These are phyloP conservation scores for Ariolimax columbianus DNA, from an alignment of 2,888 invertebrate genomes.

Conservation along the genomic window DNA sequence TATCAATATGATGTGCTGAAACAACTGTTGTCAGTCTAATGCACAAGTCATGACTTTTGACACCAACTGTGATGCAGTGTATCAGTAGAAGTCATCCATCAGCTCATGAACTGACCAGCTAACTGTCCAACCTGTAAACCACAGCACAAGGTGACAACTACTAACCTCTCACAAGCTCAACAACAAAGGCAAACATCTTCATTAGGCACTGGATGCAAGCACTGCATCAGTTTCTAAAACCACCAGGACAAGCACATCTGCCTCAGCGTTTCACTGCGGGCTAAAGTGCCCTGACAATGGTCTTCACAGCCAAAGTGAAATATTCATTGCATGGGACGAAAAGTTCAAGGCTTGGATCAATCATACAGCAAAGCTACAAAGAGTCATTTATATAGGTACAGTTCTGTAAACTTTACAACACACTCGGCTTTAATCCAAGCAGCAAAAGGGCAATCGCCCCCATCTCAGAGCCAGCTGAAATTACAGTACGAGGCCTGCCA, in stretches of 20 bases:
- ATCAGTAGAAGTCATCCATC: not conserved
- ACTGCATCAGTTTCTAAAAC: slow-evolving; percentile 5
- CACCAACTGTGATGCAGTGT: not conserved
- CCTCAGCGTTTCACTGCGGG: not conserved
- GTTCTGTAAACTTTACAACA: slow-evolving; percentile 19
- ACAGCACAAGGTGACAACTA: not conserved
- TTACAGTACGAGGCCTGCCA: slow-evolving; percentile 12
- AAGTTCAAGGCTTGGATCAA: slow-evolving; percentile 31
- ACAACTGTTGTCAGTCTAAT: not conserved
- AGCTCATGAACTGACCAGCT: not conserved
- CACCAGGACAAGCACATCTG: slow-evolving; percentile 2
- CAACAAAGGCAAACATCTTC: slow-evolving; percentile 22
- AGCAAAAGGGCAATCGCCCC: not conserved
- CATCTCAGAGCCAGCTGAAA: slow-evolving; percentile 36
- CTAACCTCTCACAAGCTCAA: not conserved
- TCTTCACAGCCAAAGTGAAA: slow-evolving; percentile 35
- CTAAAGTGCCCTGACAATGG: not conserved
- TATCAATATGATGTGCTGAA: not conserved
- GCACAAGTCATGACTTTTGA: not conserved
- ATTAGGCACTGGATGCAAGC: slow-evolving; percentile 8
- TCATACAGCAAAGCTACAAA: slow-evolving; percentile 23
- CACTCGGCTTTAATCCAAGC: not conserved
- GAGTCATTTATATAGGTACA: not conserved
- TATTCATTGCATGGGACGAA: slow-evolving; percentile 15
- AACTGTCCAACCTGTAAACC: not conserved